A percentile compares a stretch with the other conserved stretches of the same genome.
Evolutionary conservation across 2,797 vertebrate species (phyloP).

Genomic region (Enteromius trimaculatus): DNA sequence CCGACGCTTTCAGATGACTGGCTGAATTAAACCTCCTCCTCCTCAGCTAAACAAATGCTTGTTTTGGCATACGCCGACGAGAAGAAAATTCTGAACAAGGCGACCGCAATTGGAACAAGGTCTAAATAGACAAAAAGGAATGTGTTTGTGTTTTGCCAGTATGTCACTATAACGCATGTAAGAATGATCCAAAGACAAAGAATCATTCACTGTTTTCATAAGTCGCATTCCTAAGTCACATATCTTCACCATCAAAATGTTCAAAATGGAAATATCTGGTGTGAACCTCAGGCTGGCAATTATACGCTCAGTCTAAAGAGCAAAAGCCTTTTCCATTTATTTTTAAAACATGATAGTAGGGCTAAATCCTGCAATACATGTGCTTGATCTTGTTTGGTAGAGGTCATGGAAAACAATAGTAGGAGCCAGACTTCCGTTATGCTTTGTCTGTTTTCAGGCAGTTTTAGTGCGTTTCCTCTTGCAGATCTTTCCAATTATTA

Average conservation of each 20-base stretch:
- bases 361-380: not conserved
- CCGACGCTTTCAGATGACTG: conserved; percentile 37
- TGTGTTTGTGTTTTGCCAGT: conserved; percentile 36
- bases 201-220: conserved; percentile 1
- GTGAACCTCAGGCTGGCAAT: not conserved
- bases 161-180: conserved; percentile 3
- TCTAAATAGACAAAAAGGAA: conserved; percentile 39
- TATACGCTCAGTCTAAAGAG: not conserved
- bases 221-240: conserved; percentile 13
- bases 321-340: not conserved
- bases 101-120: not conserved
- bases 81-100: conserved; percentile 31
- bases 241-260: conserved; percentile 11
- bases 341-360: not conserved
- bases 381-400: not conserved
- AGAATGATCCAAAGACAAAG: conserved; percentile 31
- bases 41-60: conserved; percentile 46
- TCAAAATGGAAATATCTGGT: not conserved
- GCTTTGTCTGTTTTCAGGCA: conserved; percentile 15
- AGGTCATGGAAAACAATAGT: conserved; percentile 35
- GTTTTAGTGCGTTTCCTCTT: conserved; percentile 36
- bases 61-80: conserved; percentile 35
- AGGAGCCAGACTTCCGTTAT: conserved; percentile 21
- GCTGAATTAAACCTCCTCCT: conserved; percentile 46
- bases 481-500: conserved; percentile 67